Percentiles rank a stretch among this genome's conserved stretches.
Evolutionary conservation across 2,888 invertebrate species (phyloP).

Genomic region (Lottia gigantea): DNA sequence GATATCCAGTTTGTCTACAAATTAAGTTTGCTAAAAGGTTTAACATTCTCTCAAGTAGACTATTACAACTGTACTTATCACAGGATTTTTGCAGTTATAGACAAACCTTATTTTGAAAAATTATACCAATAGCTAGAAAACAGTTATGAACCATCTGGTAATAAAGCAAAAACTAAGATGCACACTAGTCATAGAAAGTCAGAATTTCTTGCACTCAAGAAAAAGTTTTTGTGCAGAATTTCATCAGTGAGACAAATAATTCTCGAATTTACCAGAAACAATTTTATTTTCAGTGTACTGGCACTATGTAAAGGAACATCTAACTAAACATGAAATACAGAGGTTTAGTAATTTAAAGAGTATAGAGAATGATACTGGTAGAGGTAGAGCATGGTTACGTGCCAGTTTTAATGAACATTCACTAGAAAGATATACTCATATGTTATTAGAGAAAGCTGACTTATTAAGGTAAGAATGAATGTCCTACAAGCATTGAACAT

Average conservation of each 20-base stretch:
- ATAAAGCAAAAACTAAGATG: not conserved
- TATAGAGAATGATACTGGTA: constrained; percentile 81
- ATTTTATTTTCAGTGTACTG: constrained; percentile 65
- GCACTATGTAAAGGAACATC: constrained; percentile 72
- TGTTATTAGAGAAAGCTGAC: constrained; percentile 77
- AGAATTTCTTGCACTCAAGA: too few species aligned
- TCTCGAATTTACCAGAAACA: constrained; percentile 10
- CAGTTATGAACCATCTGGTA: too few species aligned
- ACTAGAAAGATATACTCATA: constrained; percentile 80
- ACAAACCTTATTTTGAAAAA: too few species aligned
- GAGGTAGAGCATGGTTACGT: constrained; percentile 89
- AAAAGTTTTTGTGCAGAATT: too few species aligned
- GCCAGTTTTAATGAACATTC: constrained; percentile 91
- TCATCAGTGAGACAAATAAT: too few species aligned
- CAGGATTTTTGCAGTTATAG: not conserved
- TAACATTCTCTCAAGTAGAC: too few species aligned
- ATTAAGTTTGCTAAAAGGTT: too few species aligned
- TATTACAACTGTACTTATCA: not conserved
- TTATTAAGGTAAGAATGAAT: constrained; percentile 69
- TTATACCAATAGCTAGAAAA: not conserved
- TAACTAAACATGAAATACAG: constrained; percentile 77
- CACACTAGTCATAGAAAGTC: too few species aligned
- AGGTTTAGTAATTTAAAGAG: constrained; percentile 79
- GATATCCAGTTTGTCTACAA: too few species aligned
- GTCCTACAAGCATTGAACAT: too few species aligned